A percentile compares a stretch with the other conserved stretches of the same genome.
Evolutionary conservation across 2,888 invertebrate species (phyloP).

Genomic region (Antheraea yamamai): DNA sequence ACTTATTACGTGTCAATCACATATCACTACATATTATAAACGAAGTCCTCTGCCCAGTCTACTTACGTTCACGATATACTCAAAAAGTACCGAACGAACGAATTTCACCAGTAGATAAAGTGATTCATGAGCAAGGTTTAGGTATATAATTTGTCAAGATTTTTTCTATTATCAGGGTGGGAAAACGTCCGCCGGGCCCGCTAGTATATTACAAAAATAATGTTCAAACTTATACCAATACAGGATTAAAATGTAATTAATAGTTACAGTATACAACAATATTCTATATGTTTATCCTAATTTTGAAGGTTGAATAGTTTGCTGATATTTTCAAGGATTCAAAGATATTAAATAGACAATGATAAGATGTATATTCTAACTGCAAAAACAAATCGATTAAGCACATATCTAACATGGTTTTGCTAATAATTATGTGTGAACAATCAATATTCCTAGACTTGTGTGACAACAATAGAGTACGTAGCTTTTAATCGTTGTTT

Average conservation of each 20-base stretch:
- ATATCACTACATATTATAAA: neutral
- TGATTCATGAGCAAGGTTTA: too few species aligned
- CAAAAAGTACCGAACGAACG: too few species aligned
- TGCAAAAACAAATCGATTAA: constrained; percentile 15
- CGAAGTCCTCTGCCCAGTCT: too few species aligned
- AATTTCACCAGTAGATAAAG: too few species aligned
- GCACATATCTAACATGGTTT: constrained; percentile 10
- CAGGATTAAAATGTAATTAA: neutral
- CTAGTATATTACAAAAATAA: neutral
- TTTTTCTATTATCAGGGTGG: too few species aligned
- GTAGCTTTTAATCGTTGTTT: neutral
- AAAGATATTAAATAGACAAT: constrained; percentile 3
- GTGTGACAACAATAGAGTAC: constrained; percentile 11
- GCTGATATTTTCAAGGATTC: neutral
- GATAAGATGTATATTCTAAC: constrained; percentile 7
- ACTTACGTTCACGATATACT: too few species aligned
- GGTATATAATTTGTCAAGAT: too few species aligned
- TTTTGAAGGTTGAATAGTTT: neutral
- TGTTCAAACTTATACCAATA: neutral
- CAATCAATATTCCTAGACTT: constrained; percentile 10
- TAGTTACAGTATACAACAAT: too few species aligned
- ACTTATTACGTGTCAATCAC: neutral
- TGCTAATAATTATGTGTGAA: constrained; percentile 17
- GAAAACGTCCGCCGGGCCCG: too few species aligned
- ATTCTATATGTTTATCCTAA: neutral